phyloP scores from a whole-genome alignment of 2,113 vertebrate genomes.

The Trichechus manatus region DNA sequence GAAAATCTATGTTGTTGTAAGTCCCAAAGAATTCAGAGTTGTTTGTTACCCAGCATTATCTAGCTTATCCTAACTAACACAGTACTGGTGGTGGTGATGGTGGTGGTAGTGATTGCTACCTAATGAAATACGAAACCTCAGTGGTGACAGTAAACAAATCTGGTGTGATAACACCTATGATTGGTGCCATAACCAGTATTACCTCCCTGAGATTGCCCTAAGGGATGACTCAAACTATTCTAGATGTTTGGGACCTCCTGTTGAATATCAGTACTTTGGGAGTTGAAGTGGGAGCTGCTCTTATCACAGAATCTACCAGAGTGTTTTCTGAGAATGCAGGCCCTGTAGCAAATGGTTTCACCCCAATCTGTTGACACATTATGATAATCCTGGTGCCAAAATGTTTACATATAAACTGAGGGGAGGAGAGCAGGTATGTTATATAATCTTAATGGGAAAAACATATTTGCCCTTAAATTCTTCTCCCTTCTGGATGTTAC shows the following conservation, averaged over 20 bases:
- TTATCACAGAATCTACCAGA: background rate
- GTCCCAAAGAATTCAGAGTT: background rate
- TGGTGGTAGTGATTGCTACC: background rate
- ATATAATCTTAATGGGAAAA: background rate
- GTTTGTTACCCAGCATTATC: background rate
- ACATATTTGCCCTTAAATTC: background rate
- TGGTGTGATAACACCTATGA: background rate
- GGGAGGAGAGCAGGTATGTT: background rate
- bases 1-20: background rate
- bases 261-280: background rate
- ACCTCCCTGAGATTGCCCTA: background rate
- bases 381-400: background rate
- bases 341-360: background rate
- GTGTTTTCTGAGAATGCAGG: background rate
- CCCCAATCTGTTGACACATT: background rate
- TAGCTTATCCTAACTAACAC: background rate
- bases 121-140: background rate
- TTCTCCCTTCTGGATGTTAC: constrained; percentile 1
- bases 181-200: background rate
- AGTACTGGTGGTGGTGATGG: background rate
- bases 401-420: background rate
- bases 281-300: background rate
- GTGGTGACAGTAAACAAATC: background rate
- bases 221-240: background rate
- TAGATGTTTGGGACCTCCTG: background rate